Evolutionary conservation across 2,797 vertebrate species (phyloP).

Genomic region (Philypnodon macrostomus): DNA sequence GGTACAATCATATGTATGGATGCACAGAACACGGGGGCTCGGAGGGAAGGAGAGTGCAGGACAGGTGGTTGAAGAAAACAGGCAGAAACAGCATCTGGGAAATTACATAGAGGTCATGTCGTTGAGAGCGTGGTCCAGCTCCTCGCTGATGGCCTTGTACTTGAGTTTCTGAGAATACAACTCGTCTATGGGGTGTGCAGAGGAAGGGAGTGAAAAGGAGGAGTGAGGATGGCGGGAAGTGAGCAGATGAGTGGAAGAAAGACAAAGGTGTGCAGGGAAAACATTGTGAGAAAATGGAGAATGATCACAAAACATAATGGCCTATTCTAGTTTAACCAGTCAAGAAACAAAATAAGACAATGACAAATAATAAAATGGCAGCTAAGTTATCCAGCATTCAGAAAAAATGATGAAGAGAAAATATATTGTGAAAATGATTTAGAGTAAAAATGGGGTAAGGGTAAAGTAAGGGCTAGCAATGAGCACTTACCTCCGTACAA

Average conservation of each 20-base stretch:
- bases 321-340: too few relatives aligned
- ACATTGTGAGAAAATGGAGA: constrained; percentile 45
- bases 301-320: not conserved
- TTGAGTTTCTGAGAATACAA: constrained; percentile 99
- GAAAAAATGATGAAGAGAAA: too few relatives aligned
- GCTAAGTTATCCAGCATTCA: too few relatives aligned
- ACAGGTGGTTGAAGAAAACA: constrained; percentile 11
- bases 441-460: too few relatives aligned
- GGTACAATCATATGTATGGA: not conserved
- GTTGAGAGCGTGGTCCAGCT: constrained; percentile 99
- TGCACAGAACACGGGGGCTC: not conserved
- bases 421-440: too few relatives aligned
- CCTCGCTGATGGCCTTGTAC: constrained; percentile 99
- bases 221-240: constrained; percentile 46
- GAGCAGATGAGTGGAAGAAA: constrained; percentile 42
- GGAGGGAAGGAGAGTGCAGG: constrained; percentile 43
- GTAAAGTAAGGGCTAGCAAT: too few relatives aligned
- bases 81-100: constrained; percentile 59
- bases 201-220: constrained; percentile 35
- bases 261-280: constrained; percentile 35
- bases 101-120: constrained; percentile 99
- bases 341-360: too few relatives aligned
- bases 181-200: constrained; percentile 86
- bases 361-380: too few relatives aligned
- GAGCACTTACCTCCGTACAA: constrained; percentile 11